Evolutionary conservation across 2,888 invertebrate species (phyloP).

Genomic region (Imbricaverruca yamaguchii): DNA sequence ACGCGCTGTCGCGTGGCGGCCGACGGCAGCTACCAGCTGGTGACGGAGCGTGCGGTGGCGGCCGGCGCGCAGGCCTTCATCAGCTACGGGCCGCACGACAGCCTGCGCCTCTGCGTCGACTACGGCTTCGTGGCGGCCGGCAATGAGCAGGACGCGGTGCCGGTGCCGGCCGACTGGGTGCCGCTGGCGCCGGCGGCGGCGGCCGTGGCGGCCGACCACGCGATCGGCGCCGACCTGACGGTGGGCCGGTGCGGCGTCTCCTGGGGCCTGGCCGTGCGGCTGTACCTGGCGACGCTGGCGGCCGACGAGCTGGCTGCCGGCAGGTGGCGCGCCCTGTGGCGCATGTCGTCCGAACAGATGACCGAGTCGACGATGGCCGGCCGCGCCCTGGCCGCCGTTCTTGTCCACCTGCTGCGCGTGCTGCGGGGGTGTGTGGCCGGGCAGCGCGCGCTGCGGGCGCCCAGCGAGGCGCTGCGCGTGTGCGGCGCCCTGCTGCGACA

Average conservation of each 20-base stretch:
- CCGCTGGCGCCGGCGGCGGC: slow-evolving; percentile 83
- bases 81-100: slow-evolving; percentile 76
- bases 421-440: not conserved
- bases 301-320: not conserved
- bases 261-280: slow-evolving; percentile 5
- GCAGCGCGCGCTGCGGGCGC: slow-evolving; percentile 3
- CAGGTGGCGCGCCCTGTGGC: not conserved
- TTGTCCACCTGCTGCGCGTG: not conserved
- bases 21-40: slow-evolving; percentile 49
- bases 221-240: slow-evolving; percentile 34
- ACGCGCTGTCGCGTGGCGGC: slow-evolving; percentile 36
- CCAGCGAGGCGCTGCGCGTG: slow-evolving; percentile 4
- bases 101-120: slow-evolving; percentile 68
- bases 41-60: slow-evolving; percentile 48
- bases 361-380: not conserved
- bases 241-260: not conserved
- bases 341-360: not conserved
- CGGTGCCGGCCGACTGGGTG: slow-evolving; percentile 52
- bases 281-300: not conserved
- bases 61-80: slow-evolving; percentile 73
- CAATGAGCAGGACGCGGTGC: slow-evolving; percentile 61
- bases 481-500: not conserved
- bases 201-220: slow-evolving; percentile 53
- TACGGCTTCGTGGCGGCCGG: slow-evolving; percentile 70
- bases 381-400: not conserved